Base-by-base conservation (phyloP, 2,113 vertebrate genomes). In the Oostethus manadensis region DNA sequence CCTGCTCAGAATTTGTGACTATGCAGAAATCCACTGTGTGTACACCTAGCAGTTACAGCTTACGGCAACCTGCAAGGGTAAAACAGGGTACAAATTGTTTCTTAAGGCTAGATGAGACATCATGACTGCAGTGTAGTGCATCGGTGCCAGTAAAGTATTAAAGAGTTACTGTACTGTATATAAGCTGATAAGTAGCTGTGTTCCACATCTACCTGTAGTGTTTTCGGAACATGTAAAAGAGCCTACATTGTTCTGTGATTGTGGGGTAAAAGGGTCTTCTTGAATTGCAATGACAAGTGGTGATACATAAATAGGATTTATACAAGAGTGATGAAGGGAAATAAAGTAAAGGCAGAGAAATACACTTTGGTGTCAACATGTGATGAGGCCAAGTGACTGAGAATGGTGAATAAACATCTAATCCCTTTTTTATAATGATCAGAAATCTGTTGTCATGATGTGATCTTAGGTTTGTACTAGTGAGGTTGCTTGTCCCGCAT, bases 31-130 rank as follows among this genome's bases (percentile, higher is more conserved):
- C 29, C 29, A 33, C 26, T 29, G 26, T 29, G 26, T 29, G n/a
- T n/a, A n/a, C 6, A 29, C 8, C 29, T 33, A 33, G 29, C 29
- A 33, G 49, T 66, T 60, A 54, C 14, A 56, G 71, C 42, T 58
- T 44, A 66, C 35, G 29, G 54, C 54, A 48, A 33, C 51, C 23
- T 51, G 48, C 60, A 29, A 49, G 16, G 22, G 45, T 49, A 3
- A 22, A 35, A 23, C 56, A 29, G 17, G 23, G 42, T 26, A 55
- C 15, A 16, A 61, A 51, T 42, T 54, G 1, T 29, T 29, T 49
- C 20, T 8, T n/a, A n/a, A n/a, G n/a, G n/a, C n/a, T n/a, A n/a
- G n/a, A n/a, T n/a, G n/a, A n/a, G n/a, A n/a, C n/a, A n/a, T n/a
- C n/a, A n/a, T n/a, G 33, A 54, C 29, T 54, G 45, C 35, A 7